Evolutionary conservation across 1,140 invertebrate species (phyloP).

Genomic region (Tigriopus japonicus): DNA sequence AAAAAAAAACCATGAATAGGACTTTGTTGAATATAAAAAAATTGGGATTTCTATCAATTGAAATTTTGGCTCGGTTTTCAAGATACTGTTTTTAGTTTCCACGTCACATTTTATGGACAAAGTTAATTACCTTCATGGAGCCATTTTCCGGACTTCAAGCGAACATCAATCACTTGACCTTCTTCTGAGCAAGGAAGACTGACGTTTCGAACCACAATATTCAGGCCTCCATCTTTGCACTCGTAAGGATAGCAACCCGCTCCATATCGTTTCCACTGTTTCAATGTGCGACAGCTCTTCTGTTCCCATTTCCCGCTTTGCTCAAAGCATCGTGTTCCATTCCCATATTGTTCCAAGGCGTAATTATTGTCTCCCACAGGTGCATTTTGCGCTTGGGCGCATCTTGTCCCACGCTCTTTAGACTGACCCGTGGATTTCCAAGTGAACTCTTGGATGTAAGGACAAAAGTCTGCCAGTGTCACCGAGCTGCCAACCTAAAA

Average conservation of each 20-base stretch:
- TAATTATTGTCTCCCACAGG: slow-evolving; percentile 70
- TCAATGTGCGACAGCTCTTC: slow-evolving; percentile 54
- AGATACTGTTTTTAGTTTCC: no score
- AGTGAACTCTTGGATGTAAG: slow-evolving; percentile 91
- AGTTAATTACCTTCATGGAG: neutral
- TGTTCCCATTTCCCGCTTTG: slow-evolving; percentile 72
- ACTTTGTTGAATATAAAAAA: no score
- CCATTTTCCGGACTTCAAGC: neutral
- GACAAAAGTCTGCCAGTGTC: slow-evolving; percentile 86
- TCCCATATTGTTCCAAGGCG: slow-evolving; percentile 71
- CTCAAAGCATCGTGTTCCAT: slow-evolving; percentile 68
- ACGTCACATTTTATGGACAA: no score
- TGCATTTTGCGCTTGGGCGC: slow-evolving; percentile 2
- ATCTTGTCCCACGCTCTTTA: neutral
- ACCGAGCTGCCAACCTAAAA: slow-evolving; percentile 65
- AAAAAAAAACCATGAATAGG: no score
- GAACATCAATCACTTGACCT: neutral
- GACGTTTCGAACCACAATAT: neutral
- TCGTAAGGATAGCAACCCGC: slow-evolving; percentile 80
- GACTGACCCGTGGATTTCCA: slow-evolving; percentile 77
- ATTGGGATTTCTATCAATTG: no score
- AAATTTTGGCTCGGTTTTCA: no score
- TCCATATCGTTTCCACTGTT: slow-evolving; percentile 88
- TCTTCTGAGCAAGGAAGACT: neutral
- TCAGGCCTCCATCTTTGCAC: slow-evolving; percentile 28